phyloP scores from a whole-genome alignment of 2,113 vertebrate species.

The Prunella fulvescens region DNA sequence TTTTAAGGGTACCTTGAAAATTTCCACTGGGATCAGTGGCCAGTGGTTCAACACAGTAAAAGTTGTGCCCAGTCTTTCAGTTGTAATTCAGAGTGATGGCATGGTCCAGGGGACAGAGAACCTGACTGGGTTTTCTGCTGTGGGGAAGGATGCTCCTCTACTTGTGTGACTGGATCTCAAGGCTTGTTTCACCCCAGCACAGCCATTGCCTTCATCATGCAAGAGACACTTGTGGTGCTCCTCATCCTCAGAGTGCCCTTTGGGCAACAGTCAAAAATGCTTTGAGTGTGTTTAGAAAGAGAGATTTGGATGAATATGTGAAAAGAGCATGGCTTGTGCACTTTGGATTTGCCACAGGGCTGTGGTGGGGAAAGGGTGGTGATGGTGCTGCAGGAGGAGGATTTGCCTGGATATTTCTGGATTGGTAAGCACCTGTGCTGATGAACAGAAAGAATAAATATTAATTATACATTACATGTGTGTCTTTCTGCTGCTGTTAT shows the following conservation, averaged over 20 bases:
- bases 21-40: background rate
- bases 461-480: background rate
- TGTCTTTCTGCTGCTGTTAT: background rate
- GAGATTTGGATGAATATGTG: background rate
- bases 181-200: background rate
- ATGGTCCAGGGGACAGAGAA: background rate
- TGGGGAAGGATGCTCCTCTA: background rate
- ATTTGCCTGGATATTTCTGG: background rate
- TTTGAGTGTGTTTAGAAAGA: background rate
- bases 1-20: background rate
- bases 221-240: background rate
- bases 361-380: accelerated
- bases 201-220: background rate
- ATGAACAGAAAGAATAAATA: background rate
- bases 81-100: background rate
- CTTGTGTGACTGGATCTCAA: background rate
- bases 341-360: background rate
- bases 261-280: background rate
- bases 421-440: background rate
- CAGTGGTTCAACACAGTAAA: background rate
- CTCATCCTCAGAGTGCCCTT: background rate
- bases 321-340: background rate
- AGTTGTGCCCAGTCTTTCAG: background rate
- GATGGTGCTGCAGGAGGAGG: background rate
- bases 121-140: background rate